A percentile compares a stretch with the other conserved stretches of the same genome.
These are phyloP conservation scores for Ormyrus labotus DNA, from an alignment of 2,888 invertebrate species.

Conservation along the genomic window DNA sequence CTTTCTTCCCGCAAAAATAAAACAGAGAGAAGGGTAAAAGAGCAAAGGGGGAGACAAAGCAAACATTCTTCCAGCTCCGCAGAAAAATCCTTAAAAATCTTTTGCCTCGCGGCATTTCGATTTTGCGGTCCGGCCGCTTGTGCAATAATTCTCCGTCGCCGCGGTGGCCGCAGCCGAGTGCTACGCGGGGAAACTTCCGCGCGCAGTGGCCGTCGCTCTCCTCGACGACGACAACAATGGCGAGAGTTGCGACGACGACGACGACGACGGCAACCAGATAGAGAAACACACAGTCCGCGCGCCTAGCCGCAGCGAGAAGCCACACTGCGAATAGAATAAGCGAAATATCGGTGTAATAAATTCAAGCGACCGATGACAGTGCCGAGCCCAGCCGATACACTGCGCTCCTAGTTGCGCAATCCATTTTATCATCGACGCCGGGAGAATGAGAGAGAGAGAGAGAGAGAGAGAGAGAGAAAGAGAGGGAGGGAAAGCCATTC, in stretches of 20 bases:
- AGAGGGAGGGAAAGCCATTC: too few relatives aligned
- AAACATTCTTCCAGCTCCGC: background rate
- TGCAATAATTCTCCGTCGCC: conserved; percentile 33
- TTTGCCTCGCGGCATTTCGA: conserved; percentile 9
- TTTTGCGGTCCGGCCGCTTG: background rate
- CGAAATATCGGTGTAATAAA: conserved; percentile 22
- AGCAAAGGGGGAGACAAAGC: background rate
- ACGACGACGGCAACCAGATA: conserved; percentile 26
- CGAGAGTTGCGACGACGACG: conserved; percentile 1
- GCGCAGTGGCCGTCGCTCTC: background rate
- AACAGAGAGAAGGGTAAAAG: background rate
- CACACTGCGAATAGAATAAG: conserved; percentile 14
- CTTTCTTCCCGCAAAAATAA: background rate
- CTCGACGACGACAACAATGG: background rate
- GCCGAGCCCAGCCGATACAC: background rate
- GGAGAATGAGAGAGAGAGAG: too few relatives aligned
- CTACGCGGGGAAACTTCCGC: conserved; percentile 15
- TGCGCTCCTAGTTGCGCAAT: background rate
- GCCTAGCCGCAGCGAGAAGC: conserved; percentile 19
- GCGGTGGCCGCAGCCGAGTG: background rate
- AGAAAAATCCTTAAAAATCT: conserved; percentile 4
- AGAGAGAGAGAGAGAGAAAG: too few relatives aligned
- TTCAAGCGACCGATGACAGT: conserved; percentile 23
- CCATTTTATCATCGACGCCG: background rate
- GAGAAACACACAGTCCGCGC: background rate